Evolutionary conservation across 64 coral and sea anemone species (phyloP).

Genomic region (Cladopsammia gracilis): DNA sequence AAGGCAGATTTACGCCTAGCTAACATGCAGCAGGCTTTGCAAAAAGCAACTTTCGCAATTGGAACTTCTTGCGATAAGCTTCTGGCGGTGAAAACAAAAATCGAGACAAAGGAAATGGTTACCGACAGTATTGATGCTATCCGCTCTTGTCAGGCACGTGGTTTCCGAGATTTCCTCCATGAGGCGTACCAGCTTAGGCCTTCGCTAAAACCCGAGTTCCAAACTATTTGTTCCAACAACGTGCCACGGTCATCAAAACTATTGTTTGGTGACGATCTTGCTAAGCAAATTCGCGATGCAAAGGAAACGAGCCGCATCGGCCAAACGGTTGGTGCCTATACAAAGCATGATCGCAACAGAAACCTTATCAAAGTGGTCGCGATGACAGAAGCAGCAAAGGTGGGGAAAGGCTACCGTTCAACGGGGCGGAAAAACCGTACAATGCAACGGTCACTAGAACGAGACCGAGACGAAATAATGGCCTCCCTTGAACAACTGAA

Average conservation of each 20-base stretch:
- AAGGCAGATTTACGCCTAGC: conserved; percentile 58
- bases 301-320: conserved; percentile 24
- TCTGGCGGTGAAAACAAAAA: conserved; percentile 3
- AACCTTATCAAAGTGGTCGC: not conserved
- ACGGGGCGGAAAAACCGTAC: not conserved
- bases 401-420: conserved; percentile 2
- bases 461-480: not conserved
- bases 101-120: not conserved
- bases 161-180: not conserved
- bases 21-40: conserved; percentile 46
- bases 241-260: not conserved
- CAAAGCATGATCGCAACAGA: not conserved
- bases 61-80: conserved; percentile 23
- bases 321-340: not conserved
- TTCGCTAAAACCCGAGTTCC: conserved; percentile 3
- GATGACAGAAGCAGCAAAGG: not conserved
- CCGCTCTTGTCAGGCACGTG: not conserved
- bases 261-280: conserved; percentile 33
- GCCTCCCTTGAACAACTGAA: not conserved
- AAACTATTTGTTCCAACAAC: not conserved
- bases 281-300: conserved; percentile 27
- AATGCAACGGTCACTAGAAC: not conserved
- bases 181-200: conserved; percentile 35
- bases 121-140: conserved; percentile 11
- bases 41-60: conserved; percentile 32